Percentiles rank a stretch among this genome's conserved stretches.
These are phyloP conservation scores for Diglossa brunneiventris DNA, from an alignment of 2,113 vertebrate species.

Conservation along the genomic window DNA sequence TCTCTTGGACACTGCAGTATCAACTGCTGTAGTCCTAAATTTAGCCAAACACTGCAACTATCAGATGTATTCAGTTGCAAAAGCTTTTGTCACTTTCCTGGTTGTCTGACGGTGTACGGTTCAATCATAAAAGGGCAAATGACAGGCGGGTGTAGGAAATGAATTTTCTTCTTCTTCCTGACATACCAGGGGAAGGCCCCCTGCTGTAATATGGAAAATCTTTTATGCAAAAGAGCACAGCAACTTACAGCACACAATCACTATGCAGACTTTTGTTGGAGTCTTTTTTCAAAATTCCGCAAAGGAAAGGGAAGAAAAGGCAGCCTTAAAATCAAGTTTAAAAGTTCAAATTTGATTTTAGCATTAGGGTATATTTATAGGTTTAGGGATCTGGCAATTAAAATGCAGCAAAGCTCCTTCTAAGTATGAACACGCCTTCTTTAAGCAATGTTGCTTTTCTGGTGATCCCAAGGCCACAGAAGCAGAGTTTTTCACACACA, in stretches of 20 bases:
- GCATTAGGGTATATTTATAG: not conserved
- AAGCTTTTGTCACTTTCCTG: constrained; percentile 72
- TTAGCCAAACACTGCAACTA: constrained; percentile 71
- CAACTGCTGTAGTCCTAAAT: constrained; percentile 34
- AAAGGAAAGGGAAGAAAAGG: not conserved
- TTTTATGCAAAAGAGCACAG: constrained; percentile 79
- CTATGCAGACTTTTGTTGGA: constrained; percentile 49
- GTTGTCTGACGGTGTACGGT: constrained; percentile 71
- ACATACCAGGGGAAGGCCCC: constrained; percentile 74
- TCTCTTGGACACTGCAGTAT: not conserved
- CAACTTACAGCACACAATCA: constrained; percentile 72
- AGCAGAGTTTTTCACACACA: not conserved
- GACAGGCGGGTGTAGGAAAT: constrained; percentile 75
- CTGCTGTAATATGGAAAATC: constrained; percentile 79
- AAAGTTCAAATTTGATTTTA: constrained; percentile 46
- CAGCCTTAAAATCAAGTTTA: constrained; percentile 39
- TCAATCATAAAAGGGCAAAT: constrained; percentile 77
- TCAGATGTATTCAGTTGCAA: constrained; percentile 67
- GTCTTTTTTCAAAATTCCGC: constrained; percentile 37
- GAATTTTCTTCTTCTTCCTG: constrained; percentile 76
- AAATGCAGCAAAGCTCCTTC: not conserved
- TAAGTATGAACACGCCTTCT: not conserved
- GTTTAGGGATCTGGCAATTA: not conserved
- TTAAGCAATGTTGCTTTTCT: not conserved
- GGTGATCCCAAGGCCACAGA: not conserved